Percentiles rank a stretch among this genome's conserved stretches.
These are phyloP conservation scores for Callyntrura sp. DNA, from an alignment of 2,888 invertebrate species.

Conservation along the genomic window DNA sequence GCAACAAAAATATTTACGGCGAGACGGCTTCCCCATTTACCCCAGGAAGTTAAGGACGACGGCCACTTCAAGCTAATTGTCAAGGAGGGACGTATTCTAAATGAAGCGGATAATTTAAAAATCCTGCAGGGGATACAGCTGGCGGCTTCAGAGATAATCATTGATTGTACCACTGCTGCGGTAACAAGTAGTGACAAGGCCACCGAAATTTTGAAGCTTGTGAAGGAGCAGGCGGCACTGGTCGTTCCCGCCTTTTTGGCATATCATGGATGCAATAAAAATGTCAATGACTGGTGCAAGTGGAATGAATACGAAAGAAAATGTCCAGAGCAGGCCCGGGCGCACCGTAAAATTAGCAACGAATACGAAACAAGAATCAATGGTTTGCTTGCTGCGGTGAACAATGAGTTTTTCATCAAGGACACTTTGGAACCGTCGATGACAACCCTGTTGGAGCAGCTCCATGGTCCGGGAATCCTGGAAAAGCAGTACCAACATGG, in stretches of 20 bases:
- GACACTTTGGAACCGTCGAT: not conserved
- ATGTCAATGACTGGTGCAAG: too few species aligned
- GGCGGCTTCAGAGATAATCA: too few species aligned
- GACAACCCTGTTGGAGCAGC: not conserved
- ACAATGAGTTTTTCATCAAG: not conserved
- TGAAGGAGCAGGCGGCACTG: not conserved
- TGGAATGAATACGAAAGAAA: too few species aligned
- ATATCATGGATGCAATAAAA: too few species aligned
- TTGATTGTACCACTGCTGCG: too few species aligned
- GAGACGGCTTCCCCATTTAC: not conserved
- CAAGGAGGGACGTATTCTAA: not conserved
- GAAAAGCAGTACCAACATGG: not conserved
- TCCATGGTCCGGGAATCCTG: not conserved
- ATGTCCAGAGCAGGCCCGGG: too few species aligned
- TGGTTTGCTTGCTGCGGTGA: too few species aligned
- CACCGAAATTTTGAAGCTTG: not conserved
- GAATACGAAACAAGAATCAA: too few species aligned
- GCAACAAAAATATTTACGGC: not conserved
- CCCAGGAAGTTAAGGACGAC: not conserved
- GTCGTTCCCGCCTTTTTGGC: not conserved
- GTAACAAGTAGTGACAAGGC: not conserved
- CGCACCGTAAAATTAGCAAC: too few species aligned
- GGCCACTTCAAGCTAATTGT: not conserved
- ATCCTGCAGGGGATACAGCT: not conserved
- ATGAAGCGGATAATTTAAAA: not conserved